Conservation (phyloP, 2,797 vertebrate species). For the Esox masquinongy region DNA sequence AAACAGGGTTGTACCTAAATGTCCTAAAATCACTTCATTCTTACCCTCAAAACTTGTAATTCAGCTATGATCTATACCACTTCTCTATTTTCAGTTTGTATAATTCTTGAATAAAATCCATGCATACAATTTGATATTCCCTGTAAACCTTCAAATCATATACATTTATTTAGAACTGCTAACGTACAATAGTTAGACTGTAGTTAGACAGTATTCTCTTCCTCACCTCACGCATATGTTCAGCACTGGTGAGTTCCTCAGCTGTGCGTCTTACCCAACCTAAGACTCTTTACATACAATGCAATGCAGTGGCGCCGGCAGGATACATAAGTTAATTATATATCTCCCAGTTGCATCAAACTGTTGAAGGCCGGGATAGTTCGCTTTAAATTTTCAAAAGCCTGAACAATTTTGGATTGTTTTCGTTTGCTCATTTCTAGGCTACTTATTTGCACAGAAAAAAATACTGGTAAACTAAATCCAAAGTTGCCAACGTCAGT, state of each 20-base stretch:
- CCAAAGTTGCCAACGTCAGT: no score
- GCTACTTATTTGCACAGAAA: no score
- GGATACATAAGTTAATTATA: no score
- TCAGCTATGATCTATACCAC: background rate
- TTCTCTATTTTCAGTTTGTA: background rate
- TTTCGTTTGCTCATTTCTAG: no score
- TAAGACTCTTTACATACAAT: background rate
- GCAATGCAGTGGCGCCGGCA: no score
- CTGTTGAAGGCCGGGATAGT: no score
- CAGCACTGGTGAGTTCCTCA: constrained; percentile 15
- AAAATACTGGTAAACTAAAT: no score
- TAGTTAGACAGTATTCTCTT: no score
- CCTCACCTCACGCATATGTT: constrained; percentile 14
- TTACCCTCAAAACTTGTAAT: background rate
- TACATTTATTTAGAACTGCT: background rate
- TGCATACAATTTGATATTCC: background rate
- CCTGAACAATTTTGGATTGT: no score
- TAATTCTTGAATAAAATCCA: background rate
- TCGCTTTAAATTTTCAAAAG: no score
- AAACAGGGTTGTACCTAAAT: background rate
- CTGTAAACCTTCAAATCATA: background rate
- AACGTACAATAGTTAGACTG: background rate
- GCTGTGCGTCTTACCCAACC: background rate
- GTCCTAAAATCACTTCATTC: background rate
- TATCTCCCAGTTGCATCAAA: no score